These are phyloP conservation scores for Apus apus DNA, from an alignment of 2,113 vertebrate genomes.

Conservation along the genomic window DNA sequence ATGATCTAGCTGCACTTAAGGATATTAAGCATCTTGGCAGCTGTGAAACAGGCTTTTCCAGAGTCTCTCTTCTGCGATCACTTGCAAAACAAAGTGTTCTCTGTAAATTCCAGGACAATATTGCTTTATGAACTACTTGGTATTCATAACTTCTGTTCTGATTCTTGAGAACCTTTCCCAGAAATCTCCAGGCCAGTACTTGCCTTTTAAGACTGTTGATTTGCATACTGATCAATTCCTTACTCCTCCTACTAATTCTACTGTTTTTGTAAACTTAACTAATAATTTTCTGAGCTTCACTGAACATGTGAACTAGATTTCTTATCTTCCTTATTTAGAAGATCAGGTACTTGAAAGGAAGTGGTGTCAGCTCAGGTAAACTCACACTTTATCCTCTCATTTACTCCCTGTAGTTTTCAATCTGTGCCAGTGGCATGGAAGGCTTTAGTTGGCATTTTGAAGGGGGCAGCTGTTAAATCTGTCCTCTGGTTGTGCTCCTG, in stretches of 20 bases:
- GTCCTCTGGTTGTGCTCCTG: not conserved
- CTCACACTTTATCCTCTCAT: not conserved
- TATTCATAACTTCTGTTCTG: not conserved
- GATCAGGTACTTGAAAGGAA: not conserved
- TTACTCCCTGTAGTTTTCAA: not conserved
- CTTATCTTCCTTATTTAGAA: not conserved
- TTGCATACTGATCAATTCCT: not conserved
- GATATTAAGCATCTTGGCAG: not conserved
- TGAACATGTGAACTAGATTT: not conserved
- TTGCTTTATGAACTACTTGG: not conserved
- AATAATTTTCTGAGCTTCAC: not conserved
- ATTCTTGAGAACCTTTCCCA: not conserved
- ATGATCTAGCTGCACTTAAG: not conserved
- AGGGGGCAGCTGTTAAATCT: constrained; percentile 6
- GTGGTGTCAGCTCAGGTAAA: not conserved
- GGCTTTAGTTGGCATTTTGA: not conserved
- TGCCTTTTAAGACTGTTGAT: not conserved
- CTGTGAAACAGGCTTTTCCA: not conserved
- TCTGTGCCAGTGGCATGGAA: not conserved
- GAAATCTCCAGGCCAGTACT: not conserved
- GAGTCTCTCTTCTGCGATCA: not conserved
- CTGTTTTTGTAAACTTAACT: not conserved
- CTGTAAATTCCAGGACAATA: not conserved
- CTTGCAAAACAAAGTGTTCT: not conserved
- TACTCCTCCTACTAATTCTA: fast-evolving